Conservation (phyloP, 2,888 invertebrate species). For the Pheosia gnoma region DNA sequence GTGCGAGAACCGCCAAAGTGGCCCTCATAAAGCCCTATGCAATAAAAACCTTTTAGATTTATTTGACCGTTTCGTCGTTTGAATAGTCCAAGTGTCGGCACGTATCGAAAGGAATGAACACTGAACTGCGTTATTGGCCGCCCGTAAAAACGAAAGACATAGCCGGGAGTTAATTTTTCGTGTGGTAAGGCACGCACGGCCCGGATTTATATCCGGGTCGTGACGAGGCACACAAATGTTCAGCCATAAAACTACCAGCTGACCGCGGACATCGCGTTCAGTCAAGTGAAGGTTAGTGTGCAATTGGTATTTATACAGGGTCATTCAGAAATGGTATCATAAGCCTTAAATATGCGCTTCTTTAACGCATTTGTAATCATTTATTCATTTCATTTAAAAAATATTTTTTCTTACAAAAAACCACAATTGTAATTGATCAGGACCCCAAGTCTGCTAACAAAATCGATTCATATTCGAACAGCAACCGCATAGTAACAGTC, state of each 20-base stretch:
- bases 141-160: conserved; percentile 58
- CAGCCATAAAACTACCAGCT: conserved; percentile 57
- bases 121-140: conserved; percentile 56
- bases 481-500: no score
- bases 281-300: not conserved
- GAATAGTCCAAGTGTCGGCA: conserved; percentile 35
- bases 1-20: not conserved
- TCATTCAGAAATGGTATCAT: no score
- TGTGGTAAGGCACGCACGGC: conserved; percentile 57
- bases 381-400: no score
- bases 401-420: no score
- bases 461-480: no score
- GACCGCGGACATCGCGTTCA: conserved; percentile 31
- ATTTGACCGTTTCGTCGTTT: conserved; percentile 18
- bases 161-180: conserved; percentile 66
- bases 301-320: not conserved
- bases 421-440: no score
- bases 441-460: no score
- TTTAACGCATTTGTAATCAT: no score
- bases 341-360: no score
- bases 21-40: not conserved
- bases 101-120: conserved; percentile 49
- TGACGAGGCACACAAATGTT: conserved; percentile 48
- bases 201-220: conserved; percentile 62
- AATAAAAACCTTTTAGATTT: conserved; percentile 6